These are phyloP conservation scores for Ondatra zibethicus DNA, from an alignment of 2,113 vertebrate genomes.

Conservation along the genomic window DNA sequence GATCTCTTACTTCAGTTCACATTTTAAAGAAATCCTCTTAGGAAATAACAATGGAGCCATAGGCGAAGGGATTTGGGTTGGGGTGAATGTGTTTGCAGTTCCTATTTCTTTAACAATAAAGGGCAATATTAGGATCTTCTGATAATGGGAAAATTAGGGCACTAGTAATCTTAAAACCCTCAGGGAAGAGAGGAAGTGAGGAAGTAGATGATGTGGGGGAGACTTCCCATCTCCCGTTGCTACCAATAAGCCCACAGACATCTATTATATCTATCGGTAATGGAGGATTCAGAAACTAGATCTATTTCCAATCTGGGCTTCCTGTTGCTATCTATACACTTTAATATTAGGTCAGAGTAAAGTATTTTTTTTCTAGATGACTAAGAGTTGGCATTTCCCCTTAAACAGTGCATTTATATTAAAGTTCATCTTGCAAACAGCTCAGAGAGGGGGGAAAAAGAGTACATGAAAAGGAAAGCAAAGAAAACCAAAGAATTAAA, in stretches of 20 bases:
- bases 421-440: constrained; percentile 58
- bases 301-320: constrained; percentile 55
- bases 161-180: neutral
- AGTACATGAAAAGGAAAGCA: constrained; percentile 32
- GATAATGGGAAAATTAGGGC: neutral
- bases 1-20: constrained; percentile 12
- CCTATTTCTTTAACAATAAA: constrained; percentile 42
- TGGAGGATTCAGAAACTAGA: constrained; percentile 35
- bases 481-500: constrained; percentile 13
- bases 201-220: neutral
- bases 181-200: neutral
- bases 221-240: neutral
- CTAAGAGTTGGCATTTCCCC: constrained; percentile 68
- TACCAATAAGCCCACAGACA: neutral
- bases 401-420: constrained; percentile 68
- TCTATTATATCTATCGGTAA: constrained; percentile 18
- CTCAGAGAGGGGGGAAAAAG: constrained; percentile 36
- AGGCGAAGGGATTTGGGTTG: neutral
- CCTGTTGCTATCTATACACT: constrained; percentile 60
- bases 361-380: constrained; percentile 58
- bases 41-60: neutral
- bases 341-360: constrained; percentile 66
- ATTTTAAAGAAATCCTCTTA: neutral
- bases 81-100: neutral
- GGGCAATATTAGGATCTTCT: neutral